Conservation (phyloP, 2,113 vertebrate genomes). For the Fukomys damarensis region DNA sequence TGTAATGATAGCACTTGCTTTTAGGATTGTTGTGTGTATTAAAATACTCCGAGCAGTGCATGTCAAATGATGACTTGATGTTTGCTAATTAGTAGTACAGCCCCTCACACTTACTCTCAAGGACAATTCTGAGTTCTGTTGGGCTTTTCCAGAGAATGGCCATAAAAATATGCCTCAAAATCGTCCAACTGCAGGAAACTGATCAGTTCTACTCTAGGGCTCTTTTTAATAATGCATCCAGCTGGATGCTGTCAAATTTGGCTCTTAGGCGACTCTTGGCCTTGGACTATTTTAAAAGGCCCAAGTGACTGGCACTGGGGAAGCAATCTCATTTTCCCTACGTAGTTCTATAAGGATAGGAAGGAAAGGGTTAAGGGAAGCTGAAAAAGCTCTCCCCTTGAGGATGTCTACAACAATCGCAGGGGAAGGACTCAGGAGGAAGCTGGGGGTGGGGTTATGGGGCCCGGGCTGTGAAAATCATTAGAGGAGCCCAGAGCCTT, state of each 20-base stretch:
- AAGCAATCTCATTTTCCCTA: conserved; percentile 28
- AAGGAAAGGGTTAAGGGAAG: conserved; percentile 61
- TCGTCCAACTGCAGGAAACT: background rate
- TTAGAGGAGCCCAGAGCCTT: conserved; percentile 40
- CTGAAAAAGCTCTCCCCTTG: background rate
- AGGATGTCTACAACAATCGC: conserved; percentile 69
- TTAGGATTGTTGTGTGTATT: background rate
- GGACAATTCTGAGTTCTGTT: background rate
- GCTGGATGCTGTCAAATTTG: background rate
- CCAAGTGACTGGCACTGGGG: background rate
- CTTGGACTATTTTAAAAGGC: background rate
- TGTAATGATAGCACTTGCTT: background rate
- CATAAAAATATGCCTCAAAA: background rate
- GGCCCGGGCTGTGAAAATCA: conserved; percentile 73
- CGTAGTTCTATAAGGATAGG: background rate
- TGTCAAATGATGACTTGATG: background rate
- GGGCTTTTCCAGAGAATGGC: background rate
- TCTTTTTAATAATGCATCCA: background rate
- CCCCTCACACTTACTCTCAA: background rate
- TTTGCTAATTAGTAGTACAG: background rate
- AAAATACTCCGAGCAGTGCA: background rate
- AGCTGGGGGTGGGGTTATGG: conserved; percentile 66
- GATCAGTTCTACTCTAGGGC: background rate
- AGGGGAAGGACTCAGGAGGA: conserved; percentile 73
- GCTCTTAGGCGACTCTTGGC: background rate